Evolutionary conservation across 1,140 invertebrate species (phyloP).

Genomic region (Catajapyx aquilonaris): DNA sequence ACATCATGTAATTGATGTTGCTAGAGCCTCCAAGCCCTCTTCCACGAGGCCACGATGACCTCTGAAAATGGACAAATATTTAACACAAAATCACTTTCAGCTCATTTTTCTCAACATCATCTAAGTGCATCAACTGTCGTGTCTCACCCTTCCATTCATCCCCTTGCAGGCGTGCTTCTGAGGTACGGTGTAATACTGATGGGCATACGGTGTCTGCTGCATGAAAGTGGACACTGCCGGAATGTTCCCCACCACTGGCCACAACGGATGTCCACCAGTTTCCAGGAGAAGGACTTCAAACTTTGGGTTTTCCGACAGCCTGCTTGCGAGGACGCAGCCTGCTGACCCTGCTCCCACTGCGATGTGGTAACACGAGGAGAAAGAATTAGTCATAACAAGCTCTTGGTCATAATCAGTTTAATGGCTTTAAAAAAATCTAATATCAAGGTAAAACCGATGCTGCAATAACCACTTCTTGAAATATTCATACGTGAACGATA

Average conservation of each 20-base stretch:
- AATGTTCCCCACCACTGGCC: background rate
- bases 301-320: conserved; percentile 12
- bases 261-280: conserved; percentile 13
- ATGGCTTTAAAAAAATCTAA: too few species aligned
- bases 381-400: too few species aligned
- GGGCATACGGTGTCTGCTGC: background rate
- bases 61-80: background rate
- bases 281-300: conserved; percentile 16
- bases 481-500: too few species aligned
- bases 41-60: conserved; percentile 16
- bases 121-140: too few species aligned
- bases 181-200: background rate
- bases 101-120: too few species aligned
- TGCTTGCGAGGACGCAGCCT: conserved; percentile 26
- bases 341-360: conserved; percentile 28
- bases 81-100: too few species aligned
- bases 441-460: too few species aligned
- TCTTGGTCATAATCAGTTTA: too few species aligned
- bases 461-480: too few species aligned
- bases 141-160: too few species aligned
- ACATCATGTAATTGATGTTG: conserved; percentile 59
- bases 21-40: conserved; percentile 39
- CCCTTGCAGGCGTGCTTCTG: background rate
- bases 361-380: too few species aligned
- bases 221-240: background rate